Conservation (phyloP, 2,888 invertebrate genomes). For the Macaria notata region DNA sequence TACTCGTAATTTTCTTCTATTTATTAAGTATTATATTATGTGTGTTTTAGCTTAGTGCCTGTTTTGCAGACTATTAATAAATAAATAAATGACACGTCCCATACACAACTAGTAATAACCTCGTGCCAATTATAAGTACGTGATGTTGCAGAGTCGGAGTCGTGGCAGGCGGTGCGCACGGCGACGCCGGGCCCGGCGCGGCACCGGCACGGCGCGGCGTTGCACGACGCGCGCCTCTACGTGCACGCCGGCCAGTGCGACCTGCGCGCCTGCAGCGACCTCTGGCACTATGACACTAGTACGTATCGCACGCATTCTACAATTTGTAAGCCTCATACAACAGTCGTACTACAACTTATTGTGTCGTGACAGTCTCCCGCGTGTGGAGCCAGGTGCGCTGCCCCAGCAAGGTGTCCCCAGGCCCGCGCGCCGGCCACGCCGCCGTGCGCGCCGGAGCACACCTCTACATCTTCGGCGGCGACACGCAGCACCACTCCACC, state of each 20-base stretch:
- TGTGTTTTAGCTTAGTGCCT: too few relatives aligned
- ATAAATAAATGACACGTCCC: too few relatives aligned
- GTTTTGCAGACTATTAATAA: too few relatives aligned
- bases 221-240: slow-evolving; percentile 91
- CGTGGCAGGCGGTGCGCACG: slow-evolving; percentile 85
- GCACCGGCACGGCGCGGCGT: slow-evolving; percentile 92
- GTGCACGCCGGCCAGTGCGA: slow-evolving; percentile 95
- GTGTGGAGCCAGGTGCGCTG: slow-evolving; percentile 85
- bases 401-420: slow-evolving; percentile 85
- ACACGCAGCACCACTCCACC: slow-evolving; percentile 85
- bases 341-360: too few relatives aligned
- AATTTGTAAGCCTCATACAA: too few relatives aligned
- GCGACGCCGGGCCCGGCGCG: slow-evolving; percentile 83
- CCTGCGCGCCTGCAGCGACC: slow-evolving; percentile 88
- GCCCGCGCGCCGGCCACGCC: slow-evolving; percentile 89
- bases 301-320: slow-evolving; percentile 33
- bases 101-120: too few relatives aligned
- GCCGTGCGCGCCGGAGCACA: slow-evolving; percentile 89
- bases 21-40: too few relatives aligned
- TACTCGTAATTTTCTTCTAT: too few relatives aligned
- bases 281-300: slow-evolving; percentile 91
- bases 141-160: slow-evolving; percentile 85
- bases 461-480: slow-evolving; percentile 91
- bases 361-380: slow-evolving; percentile 79
- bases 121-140: too few relatives aligned